A percentile compares a stretch with the other conserved stretches of the same genome.
These are phyloP conservation scores for Acanthisitta chloris DNA, from an alignment of 2,113 vertebrate species.

Conservation along the genomic window DNA sequence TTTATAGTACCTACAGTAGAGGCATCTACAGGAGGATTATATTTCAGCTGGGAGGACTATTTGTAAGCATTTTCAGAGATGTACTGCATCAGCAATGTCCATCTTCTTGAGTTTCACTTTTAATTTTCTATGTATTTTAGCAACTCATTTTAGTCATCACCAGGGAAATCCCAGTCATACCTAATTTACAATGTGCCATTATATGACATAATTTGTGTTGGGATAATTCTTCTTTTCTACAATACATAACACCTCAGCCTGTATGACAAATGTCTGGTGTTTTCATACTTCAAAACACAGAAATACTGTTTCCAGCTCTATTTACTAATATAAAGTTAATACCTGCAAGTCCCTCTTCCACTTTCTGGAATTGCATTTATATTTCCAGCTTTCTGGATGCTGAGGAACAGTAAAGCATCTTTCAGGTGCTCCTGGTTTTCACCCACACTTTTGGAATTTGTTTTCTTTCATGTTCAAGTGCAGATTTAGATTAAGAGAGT, in stretches of 20 bases:
- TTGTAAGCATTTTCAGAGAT: neutral
- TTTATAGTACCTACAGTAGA: neutral
- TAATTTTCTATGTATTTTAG: neutral
- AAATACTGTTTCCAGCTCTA: neutral
- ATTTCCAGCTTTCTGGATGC: neutral
- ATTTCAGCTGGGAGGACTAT: neutral
- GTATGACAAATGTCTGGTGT: neutral
- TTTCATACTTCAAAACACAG: neutral
- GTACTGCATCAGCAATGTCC: neutral
- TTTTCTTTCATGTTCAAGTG: neutral
- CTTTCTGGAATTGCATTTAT: neutral
- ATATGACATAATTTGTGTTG: neutral
- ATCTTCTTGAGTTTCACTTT: neutral
- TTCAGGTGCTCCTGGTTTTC: neutral
- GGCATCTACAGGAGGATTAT: neutral
- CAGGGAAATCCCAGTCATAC: neutral
- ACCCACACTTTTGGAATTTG: neutral
- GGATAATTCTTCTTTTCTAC: neutral
- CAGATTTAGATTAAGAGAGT: neutral
- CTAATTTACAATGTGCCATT: neutral
- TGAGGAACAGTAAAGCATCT: neutral
- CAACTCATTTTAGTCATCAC: neutral
- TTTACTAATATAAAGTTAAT: neutral
- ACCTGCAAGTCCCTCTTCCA: neutral
- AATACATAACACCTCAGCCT: neutral